A percentile compares a stretch with the other conserved stretches of the same genome.
These are phyloP conservation scores for Mellilla xanthometata DNA, from an alignment of 2,888 invertebrate genomes.

Conservation along the genomic window DNA sequence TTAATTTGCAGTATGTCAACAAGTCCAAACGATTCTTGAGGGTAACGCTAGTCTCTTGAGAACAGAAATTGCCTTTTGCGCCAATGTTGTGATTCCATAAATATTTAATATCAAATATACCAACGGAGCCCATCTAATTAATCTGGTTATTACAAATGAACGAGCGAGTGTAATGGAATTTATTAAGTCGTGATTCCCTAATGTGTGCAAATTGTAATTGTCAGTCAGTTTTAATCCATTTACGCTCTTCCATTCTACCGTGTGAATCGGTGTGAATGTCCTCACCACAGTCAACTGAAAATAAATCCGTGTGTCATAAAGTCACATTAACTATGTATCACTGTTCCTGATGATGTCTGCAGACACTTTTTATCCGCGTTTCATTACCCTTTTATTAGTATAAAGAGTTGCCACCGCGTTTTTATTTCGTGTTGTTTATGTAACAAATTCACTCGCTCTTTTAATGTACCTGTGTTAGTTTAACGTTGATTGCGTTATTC, in stretches of 20 bases:
- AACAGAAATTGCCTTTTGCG: neutral
- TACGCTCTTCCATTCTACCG: constrained; percentile 17
- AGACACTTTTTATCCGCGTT: constrained; percentile 36
- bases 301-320: constrained; percentile 36
- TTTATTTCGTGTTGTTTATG: constrained; percentile 27
- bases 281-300: constrained; percentile 35
- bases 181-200: constrained; percentile 13
- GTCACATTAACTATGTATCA: constrained; percentile 23
- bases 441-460: constrained; percentile 18
- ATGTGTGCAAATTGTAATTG: constrained; percentile 16
- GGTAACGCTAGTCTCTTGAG: neutral
- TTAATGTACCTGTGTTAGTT: constrained; percentile 6
- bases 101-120: neutral
- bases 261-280: constrained; percentile 31
- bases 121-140: constrained; percentile 1
- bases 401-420: constrained; percentile 16
- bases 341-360: constrained; percentile 25
- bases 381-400: constrained; percentile 38
- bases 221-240: constrained; percentile 20
- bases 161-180: constrained; percentile 7
- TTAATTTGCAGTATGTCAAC: constrained; percentile 40
- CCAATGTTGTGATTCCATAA: neutral
- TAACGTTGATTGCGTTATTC: constrained; percentile 16
- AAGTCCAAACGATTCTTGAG: constrained; percentile 9
- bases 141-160: constrained; percentile 8